Evolutionary conservation across 2,888 invertebrate genomes (phyloP).

Genomic region (Sthenelais limicola): DNA sequence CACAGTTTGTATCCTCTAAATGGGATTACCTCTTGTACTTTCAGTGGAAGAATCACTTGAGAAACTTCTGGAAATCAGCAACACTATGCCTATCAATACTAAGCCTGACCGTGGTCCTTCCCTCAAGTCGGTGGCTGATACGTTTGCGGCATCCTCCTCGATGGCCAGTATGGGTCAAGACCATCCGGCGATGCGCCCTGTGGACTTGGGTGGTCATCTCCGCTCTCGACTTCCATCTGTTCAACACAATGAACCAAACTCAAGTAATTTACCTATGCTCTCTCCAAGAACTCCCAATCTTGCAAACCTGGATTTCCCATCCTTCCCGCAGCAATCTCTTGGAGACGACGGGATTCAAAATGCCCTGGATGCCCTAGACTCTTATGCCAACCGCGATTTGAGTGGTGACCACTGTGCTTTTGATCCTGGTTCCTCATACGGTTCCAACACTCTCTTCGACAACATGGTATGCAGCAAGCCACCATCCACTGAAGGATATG

Average conservation of each 20-base stretch:
- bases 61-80: slow-evolving; percentile 48
- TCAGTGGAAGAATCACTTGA: slow-evolving; percentile 60
- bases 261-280: slow-evolving; percentile 34
- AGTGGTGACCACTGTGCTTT: neutral
- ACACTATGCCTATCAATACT: neutral
- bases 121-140: slow-evolving; percentile 4
- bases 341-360: slow-evolving; percentile 16
- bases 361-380: slow-evolving; percentile 42
- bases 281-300: slow-evolving; percentile 45
- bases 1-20: too few species aligned
- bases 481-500: too few species aligned
- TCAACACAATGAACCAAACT: neutral
- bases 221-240: slow-evolving; percentile 31
- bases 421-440: neutral
- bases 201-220: neutral
- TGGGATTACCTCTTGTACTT: too few species aligned
- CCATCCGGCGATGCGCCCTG: neutral
- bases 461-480: neutral
- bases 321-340: neutral
- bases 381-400: slow-evolving; percentile 36
- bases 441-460: neutral
- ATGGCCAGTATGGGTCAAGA: neutral
- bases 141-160: neutral
- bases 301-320: slow-evolving; percentile 26
- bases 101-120: neutral